Percentiles rank a stretch among this genome's conserved stretches.
phyloP scores from a whole-genome alignment of 2,113 vertebrate species.

The Sula dactylatra region DNA sequence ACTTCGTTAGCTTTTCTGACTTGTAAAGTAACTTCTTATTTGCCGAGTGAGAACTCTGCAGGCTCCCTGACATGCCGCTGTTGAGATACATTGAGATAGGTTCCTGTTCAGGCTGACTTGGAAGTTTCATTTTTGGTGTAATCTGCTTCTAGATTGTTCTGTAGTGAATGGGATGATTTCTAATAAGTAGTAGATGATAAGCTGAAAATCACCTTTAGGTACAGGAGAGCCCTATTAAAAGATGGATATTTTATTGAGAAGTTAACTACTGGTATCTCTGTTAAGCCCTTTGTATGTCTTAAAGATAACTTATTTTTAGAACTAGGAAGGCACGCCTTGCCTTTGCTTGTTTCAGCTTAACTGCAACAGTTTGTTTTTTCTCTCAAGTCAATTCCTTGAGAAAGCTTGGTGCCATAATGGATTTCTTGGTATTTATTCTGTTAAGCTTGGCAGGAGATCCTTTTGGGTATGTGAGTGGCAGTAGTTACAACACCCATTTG shows the following conservation, averaged over 20 bases:
- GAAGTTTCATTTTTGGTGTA: not conserved
- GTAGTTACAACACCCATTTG: not conserved
- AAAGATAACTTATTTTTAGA: not conserved
- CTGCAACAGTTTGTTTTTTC: not conserved
- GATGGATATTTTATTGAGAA: not conserved
- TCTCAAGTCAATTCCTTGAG: not conserved
- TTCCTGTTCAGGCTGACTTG: not conserved
- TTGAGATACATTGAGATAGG: not conserved
- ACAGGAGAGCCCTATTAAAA: not conserved
- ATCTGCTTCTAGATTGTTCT: not conserved
- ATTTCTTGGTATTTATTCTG: not conserved
- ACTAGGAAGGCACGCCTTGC: fast-evolving
- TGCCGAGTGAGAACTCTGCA: not conserved
- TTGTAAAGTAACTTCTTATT: not conserved
- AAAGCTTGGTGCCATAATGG: not conserved
- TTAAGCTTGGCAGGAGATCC: not conserved
- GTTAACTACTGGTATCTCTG: not conserved
- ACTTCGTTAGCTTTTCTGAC: not conserved
- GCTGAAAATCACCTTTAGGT: not conserved
- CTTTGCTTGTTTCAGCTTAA: not conserved
- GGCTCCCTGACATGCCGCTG: fast-evolving
- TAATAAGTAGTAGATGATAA: not conserved
- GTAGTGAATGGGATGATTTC: not conserved
- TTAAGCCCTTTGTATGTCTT: not conserved
- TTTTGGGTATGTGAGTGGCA: not conserved